phyloP scores from a whole-genome alignment of 23 tunicate genomes.

The Oikopleura dioica region DNA sequence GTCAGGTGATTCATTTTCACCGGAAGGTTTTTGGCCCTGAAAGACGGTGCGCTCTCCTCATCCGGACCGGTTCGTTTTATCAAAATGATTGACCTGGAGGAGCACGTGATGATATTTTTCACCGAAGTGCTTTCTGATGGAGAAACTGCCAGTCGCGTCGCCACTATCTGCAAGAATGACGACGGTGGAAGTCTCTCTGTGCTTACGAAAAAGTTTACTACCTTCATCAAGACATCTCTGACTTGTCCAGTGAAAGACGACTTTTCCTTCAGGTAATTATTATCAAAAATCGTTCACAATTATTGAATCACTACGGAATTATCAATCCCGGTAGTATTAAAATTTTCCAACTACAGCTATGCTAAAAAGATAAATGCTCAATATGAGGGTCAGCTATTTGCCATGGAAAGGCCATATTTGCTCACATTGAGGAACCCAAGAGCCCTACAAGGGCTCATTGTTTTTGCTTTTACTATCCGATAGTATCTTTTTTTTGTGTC shows the following conservation, averaged over 20 bases:
- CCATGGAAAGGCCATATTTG: no score
- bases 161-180: slow-evolving; percentile 3
- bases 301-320: no score
- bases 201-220: background rate
- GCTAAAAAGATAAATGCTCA: no score
- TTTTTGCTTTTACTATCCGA: no score
- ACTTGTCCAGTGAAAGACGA: background rate
- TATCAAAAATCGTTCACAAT: background rate
- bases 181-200: background rate
- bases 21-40: background rate
- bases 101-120: background rate
- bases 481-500: no score
- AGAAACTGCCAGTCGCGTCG: background rate
- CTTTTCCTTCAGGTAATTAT: slow-evolving; percentile 3
- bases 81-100: background rate
- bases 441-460: no score
- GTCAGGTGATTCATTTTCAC: background rate
- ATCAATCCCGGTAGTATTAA: no score
- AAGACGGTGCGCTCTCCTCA: background rate
- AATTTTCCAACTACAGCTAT: no score
- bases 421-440: no score
- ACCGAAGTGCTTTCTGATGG: background rate
- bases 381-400: no score
- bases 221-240: background rate
- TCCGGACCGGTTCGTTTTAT: background rate